Percentiles rank a stretch among this genome's conserved stretches.
These are phyloP conservation scores for Psittacara wagleri DNA, from an alignment of 2,113 vertebrate species.

Conservation along the genomic window DNA sequence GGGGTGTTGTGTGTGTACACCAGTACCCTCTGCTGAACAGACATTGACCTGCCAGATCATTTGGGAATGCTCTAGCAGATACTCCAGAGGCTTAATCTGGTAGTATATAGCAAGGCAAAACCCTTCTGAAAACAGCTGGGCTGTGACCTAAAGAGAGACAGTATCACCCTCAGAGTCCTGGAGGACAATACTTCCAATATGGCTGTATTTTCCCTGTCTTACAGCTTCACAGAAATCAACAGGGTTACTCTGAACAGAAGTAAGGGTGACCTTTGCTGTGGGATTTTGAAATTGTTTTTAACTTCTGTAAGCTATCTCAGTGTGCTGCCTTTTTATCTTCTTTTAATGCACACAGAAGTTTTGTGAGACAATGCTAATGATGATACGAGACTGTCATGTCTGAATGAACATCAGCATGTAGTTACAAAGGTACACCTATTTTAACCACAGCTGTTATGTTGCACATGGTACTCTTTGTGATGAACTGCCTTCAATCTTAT, in stretches of 20 bases:
- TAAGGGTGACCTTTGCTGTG: neutral
- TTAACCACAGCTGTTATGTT: slow-evolving; percentile 27
- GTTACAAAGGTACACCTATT: slow-evolving; percentile 7
- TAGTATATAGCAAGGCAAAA: neutral
- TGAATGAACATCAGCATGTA: neutral
- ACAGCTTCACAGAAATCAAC: neutral
- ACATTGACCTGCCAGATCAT: neutral
- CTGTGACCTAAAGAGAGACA: neutral
- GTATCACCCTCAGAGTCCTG: neutral
- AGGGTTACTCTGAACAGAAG: neutral
- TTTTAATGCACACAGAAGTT: neutral
- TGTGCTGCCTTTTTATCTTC: neutral
- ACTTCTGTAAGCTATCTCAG: neutral
- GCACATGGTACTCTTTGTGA: neutral
- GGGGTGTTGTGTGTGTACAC: neutral
- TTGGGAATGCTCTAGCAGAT: neutral
- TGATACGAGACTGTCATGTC: neutral
- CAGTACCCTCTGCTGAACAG: neutral
- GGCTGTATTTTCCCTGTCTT: neutral
- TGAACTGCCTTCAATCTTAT: neutral
- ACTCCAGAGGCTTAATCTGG: neutral
- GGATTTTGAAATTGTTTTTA: neutral
- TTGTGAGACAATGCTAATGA: neutral
- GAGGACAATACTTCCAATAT: neutral
- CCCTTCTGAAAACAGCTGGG: neutral